Evolutionary conservation across 2,888 invertebrate genomes (phyloP), one percentile per base, ranked within the genome.

Genomic region (Caenorhabditis panamensis): DNA sequence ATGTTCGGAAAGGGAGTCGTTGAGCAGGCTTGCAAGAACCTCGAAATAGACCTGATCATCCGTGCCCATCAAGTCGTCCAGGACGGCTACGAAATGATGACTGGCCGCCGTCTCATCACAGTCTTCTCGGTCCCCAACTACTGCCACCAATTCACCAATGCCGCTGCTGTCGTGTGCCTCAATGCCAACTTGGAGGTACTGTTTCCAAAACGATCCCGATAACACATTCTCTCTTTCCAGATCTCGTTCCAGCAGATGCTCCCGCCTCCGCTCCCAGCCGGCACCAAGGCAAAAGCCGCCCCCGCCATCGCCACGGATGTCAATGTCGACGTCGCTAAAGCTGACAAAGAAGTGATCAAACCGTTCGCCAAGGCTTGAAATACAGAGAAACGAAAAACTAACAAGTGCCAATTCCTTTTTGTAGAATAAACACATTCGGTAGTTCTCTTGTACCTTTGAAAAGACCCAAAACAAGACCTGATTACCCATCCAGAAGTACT

Each of bases 71-170:
- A 88, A 59, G 87, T 87, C 20, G 87, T 88, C 47, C 88, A 88
- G 72, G 88, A 88, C 69, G 88, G 88, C 11, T 87, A 87, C 69
- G 88, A 88, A 62, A 81, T 88, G 69, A 86, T 86, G 86, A 78
- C 79, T 41, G 88, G 88, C 20, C 76, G 87, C 9, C 82, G 86
- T 66, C 80, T 88, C 24, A 87, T 88, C 78, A 88, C 87, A 47
- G 84, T 88, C 53, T 88, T 88, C 82, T 88, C 87, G 8, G 87
- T 87, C n/a, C 86, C 86, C 66, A 87, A 88, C 79, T 88, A 88
- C 62, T 85, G 85, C 54, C 68, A 78, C 24, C 86, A 86, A 68
- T 87, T 88, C 77, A 85, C 79, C 61, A 88, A 88, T 62, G 86
- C 88, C 22, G 88, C 87, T n/a, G 87, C 87, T 18, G 88, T 88